phyloP scores from a whole-genome alignment of 2,113 vertebrate species.

The Xenus cinereus region DNA sequence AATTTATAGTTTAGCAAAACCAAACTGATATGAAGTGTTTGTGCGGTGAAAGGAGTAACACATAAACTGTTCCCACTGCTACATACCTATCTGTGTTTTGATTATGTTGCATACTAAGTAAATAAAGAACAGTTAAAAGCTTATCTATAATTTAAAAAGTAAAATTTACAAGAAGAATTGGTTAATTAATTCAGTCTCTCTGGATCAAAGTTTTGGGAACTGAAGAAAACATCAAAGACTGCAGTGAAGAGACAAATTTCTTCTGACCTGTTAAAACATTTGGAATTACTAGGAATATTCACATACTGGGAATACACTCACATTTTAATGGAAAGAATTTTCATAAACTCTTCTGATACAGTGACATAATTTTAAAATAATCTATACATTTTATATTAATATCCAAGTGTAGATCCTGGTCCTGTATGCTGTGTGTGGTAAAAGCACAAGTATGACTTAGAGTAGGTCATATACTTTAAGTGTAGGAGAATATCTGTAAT shows the following conservation, averaged over 20 bases:
- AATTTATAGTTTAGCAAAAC: neutral
- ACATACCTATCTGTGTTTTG: neutral
- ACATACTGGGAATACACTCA: neutral
- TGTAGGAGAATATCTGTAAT: neutral
- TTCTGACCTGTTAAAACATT: neutral
- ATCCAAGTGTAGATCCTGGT: neutral
- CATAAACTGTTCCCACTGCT: neutral
- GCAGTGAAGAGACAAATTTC: neutral
- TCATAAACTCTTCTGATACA: neutral
- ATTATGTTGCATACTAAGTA: neutral
- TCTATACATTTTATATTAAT: neutral
- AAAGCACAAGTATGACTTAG: neutral
- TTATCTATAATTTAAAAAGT: neutral
- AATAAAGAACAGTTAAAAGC: neutral
- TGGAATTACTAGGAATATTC: neutral
- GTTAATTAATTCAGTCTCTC: neutral
- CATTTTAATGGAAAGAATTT: neutral
- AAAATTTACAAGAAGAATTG: neutral
- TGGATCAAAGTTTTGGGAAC: neutral
- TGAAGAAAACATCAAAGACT: neutral
- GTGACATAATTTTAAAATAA: neutral
- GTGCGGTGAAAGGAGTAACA: neutral
- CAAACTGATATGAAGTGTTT: neutral
- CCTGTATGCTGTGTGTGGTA: neutral
- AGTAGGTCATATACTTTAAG: neutral